phyloP scores from a whole-genome alignment of 2,888 invertebrate genomes.

The Tachina fera region DNA sequence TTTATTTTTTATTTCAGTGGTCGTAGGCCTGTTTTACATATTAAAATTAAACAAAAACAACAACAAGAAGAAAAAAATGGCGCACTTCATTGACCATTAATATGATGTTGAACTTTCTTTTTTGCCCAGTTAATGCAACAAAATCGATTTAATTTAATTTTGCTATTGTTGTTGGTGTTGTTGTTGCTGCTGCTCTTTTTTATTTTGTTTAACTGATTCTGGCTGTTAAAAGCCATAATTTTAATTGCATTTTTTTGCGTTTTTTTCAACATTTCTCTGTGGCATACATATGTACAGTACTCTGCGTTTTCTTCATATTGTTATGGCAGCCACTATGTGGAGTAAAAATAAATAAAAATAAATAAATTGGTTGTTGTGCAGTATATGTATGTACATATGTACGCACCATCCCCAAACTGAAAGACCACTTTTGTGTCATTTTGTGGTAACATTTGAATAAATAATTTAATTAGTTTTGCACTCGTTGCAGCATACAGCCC shows the following conservation, averaged over 20 bases:
- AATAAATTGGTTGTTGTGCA: conserved; percentile 39
- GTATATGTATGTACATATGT: not conserved
- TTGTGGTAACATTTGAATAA: conserved; percentile 73
- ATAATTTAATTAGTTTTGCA: conserved; percentile 73
- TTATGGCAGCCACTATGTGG: not conserved
- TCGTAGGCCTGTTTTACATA: conserved; percentile 69
- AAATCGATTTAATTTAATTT: conserved; percentile 71
- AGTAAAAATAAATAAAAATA: conserved; percentile 6
- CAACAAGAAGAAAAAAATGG: conserved; percentile 34
- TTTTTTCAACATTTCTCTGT: conserved; percentile 44
- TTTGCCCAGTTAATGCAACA: conserved; percentile 69
- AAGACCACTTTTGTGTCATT: conserved; percentile 70
- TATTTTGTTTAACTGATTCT: conserved; percentile 40
- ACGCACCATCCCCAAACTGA: conserved; percentile 53
- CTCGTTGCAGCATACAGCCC: conserved; percentile 64
- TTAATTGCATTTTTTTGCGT: conserved; percentile 49
- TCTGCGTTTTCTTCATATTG: conserved; percentile 7
- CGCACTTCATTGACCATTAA: conserved; percentile 68
- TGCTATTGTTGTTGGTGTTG: conserved; percentile 39
- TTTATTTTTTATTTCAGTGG: conserved; percentile 53
- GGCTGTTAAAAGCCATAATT: conserved; percentile 64
- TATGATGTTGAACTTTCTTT: conserved; percentile 65
- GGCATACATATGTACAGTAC: conserved; percentile 25
- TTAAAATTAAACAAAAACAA: conserved; percentile 50
- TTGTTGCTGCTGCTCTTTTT: conserved; percentile 24